Evolutionary conservation across 2,888 invertebrate genomes (phyloP).

Genomic region (Sepiola atlantica): DNA sequence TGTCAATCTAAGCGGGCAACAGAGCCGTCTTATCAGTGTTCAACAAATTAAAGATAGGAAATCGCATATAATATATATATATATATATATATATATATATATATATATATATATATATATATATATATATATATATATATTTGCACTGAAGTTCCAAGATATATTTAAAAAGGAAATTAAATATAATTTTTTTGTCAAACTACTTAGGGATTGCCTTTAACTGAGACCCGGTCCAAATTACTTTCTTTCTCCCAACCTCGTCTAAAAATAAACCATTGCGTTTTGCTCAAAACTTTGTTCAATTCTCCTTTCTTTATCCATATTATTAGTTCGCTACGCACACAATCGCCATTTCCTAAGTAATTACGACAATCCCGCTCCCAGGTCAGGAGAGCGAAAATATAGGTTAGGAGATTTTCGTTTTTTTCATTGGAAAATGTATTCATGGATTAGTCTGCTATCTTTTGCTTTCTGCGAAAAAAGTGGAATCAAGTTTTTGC

Average conservation of each 20-base stretch:
- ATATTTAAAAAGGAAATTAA: too few species aligned
- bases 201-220: neutral
- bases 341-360: neutral
- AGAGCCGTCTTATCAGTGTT: too few species aligned
- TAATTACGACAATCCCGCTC: neutral
- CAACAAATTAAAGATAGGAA: too few species aligned
- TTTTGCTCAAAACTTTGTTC: neutral
- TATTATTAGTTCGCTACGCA: neutral
- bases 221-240: neutral
- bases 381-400: neutral
- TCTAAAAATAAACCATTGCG: neutral
- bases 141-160: too few species aligned
- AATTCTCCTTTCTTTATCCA: neutral
- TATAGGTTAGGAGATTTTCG: neutral
- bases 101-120: too few species aligned
- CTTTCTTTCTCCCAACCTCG: neutral
- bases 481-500: neutral
- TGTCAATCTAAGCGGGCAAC: too few species aligned
- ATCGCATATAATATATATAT: too few species aligned
- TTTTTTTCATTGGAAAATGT: neutral
- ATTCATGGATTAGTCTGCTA: neutral
- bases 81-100: too few species aligned
- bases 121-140: too few species aligned
- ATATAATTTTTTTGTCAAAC: too few species aligned
- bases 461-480: neutral